Base-by-base conservation (phyloP, 2,888 invertebrate species). In the Sesia apiformis region DNA sequence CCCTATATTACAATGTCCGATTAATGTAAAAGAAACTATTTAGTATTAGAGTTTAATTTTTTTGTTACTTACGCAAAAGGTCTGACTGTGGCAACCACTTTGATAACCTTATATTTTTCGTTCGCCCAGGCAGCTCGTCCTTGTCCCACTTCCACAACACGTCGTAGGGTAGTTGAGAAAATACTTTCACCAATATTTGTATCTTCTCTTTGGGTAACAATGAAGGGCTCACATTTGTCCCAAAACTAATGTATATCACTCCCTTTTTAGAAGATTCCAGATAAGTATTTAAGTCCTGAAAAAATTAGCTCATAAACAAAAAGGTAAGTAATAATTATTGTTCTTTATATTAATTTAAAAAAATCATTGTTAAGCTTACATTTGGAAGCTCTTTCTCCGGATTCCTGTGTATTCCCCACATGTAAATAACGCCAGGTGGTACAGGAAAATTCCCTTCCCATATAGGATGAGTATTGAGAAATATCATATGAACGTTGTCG, bases 341-440 rank as follows among this genome's bases (percentile, higher is more conserved):
- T n/a, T 23, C 23, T 23, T 23, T 23, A 23, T 23, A 23, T 23
- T 23, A 23, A 23, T 23, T 23, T 1, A 23, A 23, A 23, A 1
- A 23, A 23, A 1, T 23, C 23, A 23, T 23, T 23, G 23, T 2
- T 23, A 23, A 2, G 53, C 39, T 43, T 67, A 85, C 86, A 69
- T 78, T 57, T 23, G 84, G 81, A 53, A 90, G 63, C 7, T 75
- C 64, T 56, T 78, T 73, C 3, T 60, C 55, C 7, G 70, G 66
- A 3, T 65, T 70, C n/a, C 77, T 66, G 56, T 85, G 85, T 8
- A 81, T 57, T 7, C 83, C 83, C 41, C 86, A 83, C 57, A 85
- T 71, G 53, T 72, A 75, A 2, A 86, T 55, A 3, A 82, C 63
- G 52, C 66, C 67, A 0, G 86, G 81, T 4, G 84, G 74, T 3